These are phyloP conservation scores for Grammomys dolichurus DNA, from an alignment of 2,113 vertebrate genomes.

Conservation along the genomic window DNA sequence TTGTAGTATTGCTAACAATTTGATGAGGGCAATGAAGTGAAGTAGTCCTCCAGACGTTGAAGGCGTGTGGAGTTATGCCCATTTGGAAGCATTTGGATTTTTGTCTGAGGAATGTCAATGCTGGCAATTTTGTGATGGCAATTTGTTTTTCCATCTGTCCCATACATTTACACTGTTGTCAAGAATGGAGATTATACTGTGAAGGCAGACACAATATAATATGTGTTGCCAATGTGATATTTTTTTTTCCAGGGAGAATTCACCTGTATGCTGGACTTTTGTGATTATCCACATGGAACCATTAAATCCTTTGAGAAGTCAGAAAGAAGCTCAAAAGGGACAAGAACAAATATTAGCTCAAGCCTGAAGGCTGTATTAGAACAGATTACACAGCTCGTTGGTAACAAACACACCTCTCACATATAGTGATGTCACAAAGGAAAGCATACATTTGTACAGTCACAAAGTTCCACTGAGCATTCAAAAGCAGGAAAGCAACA, in stretches of 20 bases:
- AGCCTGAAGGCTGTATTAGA: background rate
- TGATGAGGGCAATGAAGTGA: constrained; percentile 73
- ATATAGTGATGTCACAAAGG: background rate
- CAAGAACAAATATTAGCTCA: background rate
- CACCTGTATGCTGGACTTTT: background rate
- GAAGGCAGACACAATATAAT: constrained; percentile 22
- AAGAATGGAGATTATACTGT: constrained; percentile 59
- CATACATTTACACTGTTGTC: constrained; percentile 72
- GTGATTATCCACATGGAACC: background rate
- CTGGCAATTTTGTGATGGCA: constrained; percentile 68
- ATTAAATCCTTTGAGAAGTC: background rate
- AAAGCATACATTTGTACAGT: background rate
- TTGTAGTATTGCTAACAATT: constrained; percentile 57
- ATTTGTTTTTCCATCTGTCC: constrained; percentile 75
- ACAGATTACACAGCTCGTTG: background rate
- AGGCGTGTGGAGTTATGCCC: constrained; percentile 64
- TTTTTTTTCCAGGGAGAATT: background rate
- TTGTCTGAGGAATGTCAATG: constrained; percentile 72
- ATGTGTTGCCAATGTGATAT: constrained; percentile 58
- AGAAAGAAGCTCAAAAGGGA: constrained; percentile 31
- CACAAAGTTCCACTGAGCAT: background rate
- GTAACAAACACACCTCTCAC: background rate
- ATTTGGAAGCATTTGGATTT: constrained; percentile 69
- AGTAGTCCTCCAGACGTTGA: constrained; percentile 78
- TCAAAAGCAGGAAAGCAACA: background rate